Evolutionary conservation across 2,113 vertebrate species (phyloP).

Genomic region (Brachyistius frenatus): DNA sequence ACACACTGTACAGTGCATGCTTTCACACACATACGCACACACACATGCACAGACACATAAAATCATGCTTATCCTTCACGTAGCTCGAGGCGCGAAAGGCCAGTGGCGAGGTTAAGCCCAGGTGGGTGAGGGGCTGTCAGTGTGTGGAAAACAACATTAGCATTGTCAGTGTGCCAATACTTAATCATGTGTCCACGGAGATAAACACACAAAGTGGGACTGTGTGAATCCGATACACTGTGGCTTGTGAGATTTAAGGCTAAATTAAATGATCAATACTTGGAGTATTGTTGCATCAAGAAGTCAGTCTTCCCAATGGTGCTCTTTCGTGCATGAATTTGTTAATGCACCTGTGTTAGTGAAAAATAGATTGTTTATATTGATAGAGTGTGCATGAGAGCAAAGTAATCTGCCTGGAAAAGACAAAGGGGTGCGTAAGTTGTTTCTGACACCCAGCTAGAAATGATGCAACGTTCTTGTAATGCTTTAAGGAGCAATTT

Average conservation of each 20-base stretch:
- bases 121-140: slow-evolving; percentile 16
- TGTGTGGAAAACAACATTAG: slow-evolving; percentile 19
- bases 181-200: slow-evolving; percentile 25
- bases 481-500: too few species aligned
- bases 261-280: slow-evolving; percentile 26
- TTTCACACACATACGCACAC: slow-evolving; percentile 19
- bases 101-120: slow-evolving; percentile 19
- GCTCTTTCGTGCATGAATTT: neutral
- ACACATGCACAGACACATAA: slow-evolving; percentile 10
- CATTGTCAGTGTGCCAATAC: slow-evolving; percentile 4
- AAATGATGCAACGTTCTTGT: too few species aligned
- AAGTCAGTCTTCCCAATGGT: neutral
- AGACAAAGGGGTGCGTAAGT: too few species aligned
- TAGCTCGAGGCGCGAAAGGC: slow-evolving; percentile 9
- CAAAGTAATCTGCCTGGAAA: too few species aligned
- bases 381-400: too few species aligned
- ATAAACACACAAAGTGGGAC: neutral
- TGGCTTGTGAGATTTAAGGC: slow-evolving; percentile 5
- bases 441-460: too few species aligned
- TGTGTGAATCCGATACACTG: slow-evolving; percentile 6
- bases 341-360: slow-evolving; percentile 10
- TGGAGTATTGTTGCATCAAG: neutral
- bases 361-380: too few species aligned
- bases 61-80: slow-evolving; percentile 28
- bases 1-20: slow-evolving; percentile 20